Base-by-base conservation (phyloP, 1,140 invertebrate genomes). In the Cyphomyrmex costatus region DNA sequence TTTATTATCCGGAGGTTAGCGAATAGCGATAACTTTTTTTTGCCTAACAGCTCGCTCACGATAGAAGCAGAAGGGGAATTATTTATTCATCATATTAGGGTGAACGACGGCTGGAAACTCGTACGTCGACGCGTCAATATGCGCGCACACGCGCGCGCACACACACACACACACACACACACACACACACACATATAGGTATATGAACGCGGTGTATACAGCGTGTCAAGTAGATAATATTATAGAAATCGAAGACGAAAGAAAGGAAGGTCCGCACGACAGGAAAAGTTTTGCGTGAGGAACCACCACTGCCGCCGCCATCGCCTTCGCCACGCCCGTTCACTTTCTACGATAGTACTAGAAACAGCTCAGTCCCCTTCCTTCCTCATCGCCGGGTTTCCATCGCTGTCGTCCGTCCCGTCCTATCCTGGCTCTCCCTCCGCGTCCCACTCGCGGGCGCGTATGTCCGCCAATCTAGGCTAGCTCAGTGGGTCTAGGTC, bases 401-500 rank as follows among this genome's bases (percentile, higher is more conserved):
- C 36, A 21, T 77, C 66, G 78, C 78, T 83, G 86, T 84, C 46
- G 53, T 36, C 53, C 76, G 56, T 76, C 68, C 77, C 85, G 73
- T 58, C 53, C 76, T 27, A 46, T 36, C 53, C n/a, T 70, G 46
- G 70, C 74, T 76, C 80, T 80, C 53, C 61, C 49, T 46, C 68
- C 76, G 46, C 63, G 30, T 60, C 65, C 56, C 42, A 70, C 51
- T 58, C 79, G 79, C 79, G 60, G 77, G 73, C 85, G 78, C 82
- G 89, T 89, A 90, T 88, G 88, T 76, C 86, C 71, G 80, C 88
- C 90, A 90, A 92, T 94, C 94, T 94, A 94, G 93, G 93, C 93
- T 92, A 93, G 90, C 91, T 87, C 92, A 94, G 90, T 94, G 90
- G 94, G 94, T 95, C 94, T 94, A 95, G 94, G 94, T 94, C 93